Conservation (phyloP, 2,113 vertebrate genomes). For the Gobius niger region DNA sequence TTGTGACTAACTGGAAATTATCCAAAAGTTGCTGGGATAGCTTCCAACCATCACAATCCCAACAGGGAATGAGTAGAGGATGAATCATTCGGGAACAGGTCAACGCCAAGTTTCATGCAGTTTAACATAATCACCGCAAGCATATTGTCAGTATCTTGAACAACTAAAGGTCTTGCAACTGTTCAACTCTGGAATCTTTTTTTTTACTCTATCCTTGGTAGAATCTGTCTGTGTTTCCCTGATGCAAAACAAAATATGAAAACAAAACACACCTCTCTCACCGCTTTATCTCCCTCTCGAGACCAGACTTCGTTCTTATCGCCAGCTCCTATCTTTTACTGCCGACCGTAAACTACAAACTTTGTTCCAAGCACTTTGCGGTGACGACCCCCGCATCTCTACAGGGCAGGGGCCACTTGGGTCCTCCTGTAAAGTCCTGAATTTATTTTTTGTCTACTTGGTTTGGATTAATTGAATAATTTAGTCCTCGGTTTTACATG, state of each 20-base stretch:
- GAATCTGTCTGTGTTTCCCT: constrained; percentile 12
- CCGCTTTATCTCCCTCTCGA: constrained; percentile 33
- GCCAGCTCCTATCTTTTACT: constrained; percentile 37
- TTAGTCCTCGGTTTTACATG: constrained; percentile 54
- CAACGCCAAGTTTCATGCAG: no score
- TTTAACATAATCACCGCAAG: no score
- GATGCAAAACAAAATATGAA: constrained; percentile 35
- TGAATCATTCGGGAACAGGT: no score
- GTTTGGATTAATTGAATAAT: constrained; percentile 65
- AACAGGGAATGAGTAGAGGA: no score
- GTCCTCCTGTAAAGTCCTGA: constrained; percentile 59
- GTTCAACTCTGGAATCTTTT: neutral
- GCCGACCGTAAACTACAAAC: constrained; percentile 52
- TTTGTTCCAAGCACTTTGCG: constrained; percentile 58
- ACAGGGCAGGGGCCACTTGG: constrained; percentile 39
- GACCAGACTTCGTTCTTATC: constrained; percentile 38
- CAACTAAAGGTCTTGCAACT: constrained; percentile 9
- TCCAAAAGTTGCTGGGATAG: no score
- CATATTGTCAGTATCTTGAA: constrained; percentile 14
- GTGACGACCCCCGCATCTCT: constrained; percentile 54
- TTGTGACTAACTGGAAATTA: no score
- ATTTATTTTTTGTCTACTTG: constrained; percentile 41
- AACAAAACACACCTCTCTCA: constrained; percentile 47
- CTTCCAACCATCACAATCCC: no score
- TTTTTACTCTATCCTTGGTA: constrained; percentile 12